Conservation (phyloP, 1,140 invertebrate genomes). For the Ostrea denselamellosa region DNA sequence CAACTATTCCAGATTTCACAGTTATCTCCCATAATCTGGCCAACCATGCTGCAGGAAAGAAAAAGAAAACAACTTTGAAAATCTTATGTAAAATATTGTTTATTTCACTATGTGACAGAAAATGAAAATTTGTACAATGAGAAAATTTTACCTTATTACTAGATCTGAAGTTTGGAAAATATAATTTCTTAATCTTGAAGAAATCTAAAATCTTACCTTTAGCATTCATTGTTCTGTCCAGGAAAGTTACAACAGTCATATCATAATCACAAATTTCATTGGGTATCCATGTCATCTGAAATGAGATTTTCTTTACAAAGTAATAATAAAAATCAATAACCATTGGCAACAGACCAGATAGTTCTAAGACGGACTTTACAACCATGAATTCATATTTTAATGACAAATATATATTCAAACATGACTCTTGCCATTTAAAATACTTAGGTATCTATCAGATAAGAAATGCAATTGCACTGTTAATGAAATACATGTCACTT, state of each 20-base stretch:
- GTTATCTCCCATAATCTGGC: conserved; percentile 71
- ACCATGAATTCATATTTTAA: no score
- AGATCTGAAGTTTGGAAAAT: neutral
- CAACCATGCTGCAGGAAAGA: conserved; percentile 71
- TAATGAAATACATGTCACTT: neutral
- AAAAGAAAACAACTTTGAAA: no score
- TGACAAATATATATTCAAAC: neutral
- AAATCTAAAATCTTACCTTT: conserved; percentile 64
- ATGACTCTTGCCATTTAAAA: neutral
- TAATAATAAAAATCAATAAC: no score
- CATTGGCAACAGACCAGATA: no score
- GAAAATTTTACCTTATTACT: no score
- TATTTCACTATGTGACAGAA: neutral
- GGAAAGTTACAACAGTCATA: conserved; percentile 68
- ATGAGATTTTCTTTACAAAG: neutral
- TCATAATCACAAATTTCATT: conserved; percentile 75
- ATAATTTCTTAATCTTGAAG: neutral
- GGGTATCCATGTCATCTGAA: conserved; percentile 75
- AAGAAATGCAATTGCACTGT: neutral
- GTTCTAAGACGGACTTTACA: no score
- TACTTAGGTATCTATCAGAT: neutral
- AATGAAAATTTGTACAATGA: neutral
- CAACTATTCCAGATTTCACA: conserved; percentile 63
- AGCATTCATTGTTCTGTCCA: conserved; percentile 72
- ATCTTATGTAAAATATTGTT: no score